Percentiles rank a stretch among this genome's conserved stretches.
Evolutionary conservation across 1,140 invertebrate genomes (phyloP).

Genomic region (Drosophila erecta): DNA sequence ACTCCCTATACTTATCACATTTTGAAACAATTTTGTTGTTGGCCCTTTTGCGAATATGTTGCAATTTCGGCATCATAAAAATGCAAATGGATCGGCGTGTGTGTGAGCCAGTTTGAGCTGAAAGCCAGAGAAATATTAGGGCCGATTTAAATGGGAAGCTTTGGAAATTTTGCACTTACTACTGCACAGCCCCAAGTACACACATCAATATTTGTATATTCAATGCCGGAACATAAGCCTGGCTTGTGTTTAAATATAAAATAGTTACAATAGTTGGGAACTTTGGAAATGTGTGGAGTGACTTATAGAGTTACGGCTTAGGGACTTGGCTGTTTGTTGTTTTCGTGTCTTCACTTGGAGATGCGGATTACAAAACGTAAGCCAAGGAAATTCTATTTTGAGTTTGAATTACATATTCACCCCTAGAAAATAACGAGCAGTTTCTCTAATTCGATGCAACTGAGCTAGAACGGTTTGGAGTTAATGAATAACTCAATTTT

Average conservation of each 20-base stretch:
- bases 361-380: constrained; percentile 14
- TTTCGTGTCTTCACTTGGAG: not conserved
- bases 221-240: constrained; percentile 19
- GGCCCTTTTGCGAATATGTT: constrained; percentile 43
- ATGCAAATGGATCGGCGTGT: constrained; percentile 46
- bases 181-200: not conserved
- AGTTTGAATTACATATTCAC: constrained; percentile 23
- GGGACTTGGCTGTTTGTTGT: not conserved
- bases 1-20: constrained; percentile 38
- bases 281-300: not conserved
- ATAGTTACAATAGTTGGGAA: not conserved
- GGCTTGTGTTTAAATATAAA: constrained; percentile 22
- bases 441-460: too few relatives aligned
- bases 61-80: constrained; percentile 63
- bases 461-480: too few relatives aligned
- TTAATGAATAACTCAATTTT: not conserved
- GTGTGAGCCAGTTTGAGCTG: not conserved
- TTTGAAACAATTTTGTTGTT: constrained; percentile 32
- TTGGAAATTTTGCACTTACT: constrained; percentile 22
- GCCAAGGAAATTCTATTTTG: too few relatives aligned
- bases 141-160: constrained; percentile 50
- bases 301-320: too few relatives aligned
- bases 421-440: not conserved
- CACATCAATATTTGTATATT: constrained; percentile 11
- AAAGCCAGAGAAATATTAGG: constrained; percentile 26